Conservation (phyloP, 2,797 vertebrate genomes). For the Babyrousa celebensis region DNA sequence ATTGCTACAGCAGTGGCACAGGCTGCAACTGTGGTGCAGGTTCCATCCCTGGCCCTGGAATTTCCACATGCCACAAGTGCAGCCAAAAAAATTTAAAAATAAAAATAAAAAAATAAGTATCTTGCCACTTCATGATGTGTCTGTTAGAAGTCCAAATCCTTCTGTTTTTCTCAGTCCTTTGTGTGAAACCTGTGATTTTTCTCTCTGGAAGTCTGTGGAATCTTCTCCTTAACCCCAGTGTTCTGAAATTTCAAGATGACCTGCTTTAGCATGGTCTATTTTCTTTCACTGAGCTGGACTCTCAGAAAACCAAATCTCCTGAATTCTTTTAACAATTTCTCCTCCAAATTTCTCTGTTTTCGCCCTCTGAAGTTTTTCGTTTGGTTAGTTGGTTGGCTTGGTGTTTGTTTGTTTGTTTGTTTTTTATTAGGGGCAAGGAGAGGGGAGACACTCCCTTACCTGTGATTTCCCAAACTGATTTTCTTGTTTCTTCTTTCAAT, state of each 20-base stretch:
- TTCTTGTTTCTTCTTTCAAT: background rate
- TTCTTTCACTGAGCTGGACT: background rate
- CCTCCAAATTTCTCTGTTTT: conserved; percentile 5
- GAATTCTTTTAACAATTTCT: background rate
- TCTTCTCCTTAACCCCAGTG: background rate
- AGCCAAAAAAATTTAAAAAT: too few species aligned
- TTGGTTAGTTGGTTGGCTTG: background rate
- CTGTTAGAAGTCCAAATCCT: background rate
- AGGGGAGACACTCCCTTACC: background rate
- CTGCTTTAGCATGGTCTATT: background rate
- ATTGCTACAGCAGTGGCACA: too few species aligned
- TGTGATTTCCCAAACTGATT: background rate
- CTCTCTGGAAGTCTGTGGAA: background rate
- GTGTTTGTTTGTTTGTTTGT: background rate
- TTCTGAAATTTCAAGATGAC: background rate
- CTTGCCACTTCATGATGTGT: background rate
- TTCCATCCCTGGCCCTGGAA: too few species aligned
- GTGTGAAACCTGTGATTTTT: background rate
- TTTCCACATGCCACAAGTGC: too few species aligned
- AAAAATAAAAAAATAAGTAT: background rate
- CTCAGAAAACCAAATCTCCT: background rate
- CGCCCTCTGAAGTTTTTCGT: background rate
- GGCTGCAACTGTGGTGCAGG: too few species aligned
- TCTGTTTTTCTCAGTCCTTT: background rate
- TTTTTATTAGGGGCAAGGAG: background rate